These are phyloP conservation scores for Saccostrea glomerata DNA, from an alignment of 1,140 invertebrate species.

Conservation along the genomic window DNA sequence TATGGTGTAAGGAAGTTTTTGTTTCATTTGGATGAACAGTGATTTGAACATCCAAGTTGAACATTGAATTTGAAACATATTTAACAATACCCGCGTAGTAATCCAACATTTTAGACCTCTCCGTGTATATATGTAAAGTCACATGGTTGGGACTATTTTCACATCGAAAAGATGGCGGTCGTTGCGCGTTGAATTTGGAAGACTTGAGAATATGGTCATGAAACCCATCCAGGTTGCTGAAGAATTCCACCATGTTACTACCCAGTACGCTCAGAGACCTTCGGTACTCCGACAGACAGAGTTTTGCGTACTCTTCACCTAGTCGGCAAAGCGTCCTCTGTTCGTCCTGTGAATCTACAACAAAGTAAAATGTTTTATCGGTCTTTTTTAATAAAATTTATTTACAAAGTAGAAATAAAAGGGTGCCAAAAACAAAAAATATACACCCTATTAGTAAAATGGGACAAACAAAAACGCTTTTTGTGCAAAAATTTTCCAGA, in stretches of 20 bases:
- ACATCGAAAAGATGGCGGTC: conserved; percentile 78
- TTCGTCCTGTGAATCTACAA: not conserved
- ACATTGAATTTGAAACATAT: conserved; percentile 86
- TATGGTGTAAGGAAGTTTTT: conserved; percentile 65
- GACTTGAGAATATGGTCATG: conserved; percentile 74
- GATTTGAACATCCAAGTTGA: conserved; percentile 61
- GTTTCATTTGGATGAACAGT: conserved; percentile 61
- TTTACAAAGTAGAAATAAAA: too few species aligned
- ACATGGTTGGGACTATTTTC: conserved; percentile 80
- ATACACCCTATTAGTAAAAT: not conserved
- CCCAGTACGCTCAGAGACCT: conserved; percentile 73
- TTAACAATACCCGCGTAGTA: conserved; percentile 77
- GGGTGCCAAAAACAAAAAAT: not conserved
- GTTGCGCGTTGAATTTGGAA: conserved; percentile 65
- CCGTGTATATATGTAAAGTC: conserved; percentile 77
- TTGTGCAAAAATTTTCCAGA: not conserved
- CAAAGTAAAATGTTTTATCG: not conserved
- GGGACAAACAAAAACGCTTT: not conserved
- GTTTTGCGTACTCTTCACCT: conserved; percentile 71
- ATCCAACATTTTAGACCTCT: conserved; percentile 71
- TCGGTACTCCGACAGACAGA: conserved; percentile 73
- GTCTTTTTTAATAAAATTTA: too few species aligned
- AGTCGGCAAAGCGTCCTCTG: conserved; percentile 31
- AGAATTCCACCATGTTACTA: conserved; percentile 75
- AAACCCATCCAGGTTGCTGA: conserved; percentile 76